A percentile compares a stretch with the other conserved stretches of the same genome.
Conservation (phyloP, 2,888 invertebrate genomes). For the Tetranychus truncatus region DNA sequence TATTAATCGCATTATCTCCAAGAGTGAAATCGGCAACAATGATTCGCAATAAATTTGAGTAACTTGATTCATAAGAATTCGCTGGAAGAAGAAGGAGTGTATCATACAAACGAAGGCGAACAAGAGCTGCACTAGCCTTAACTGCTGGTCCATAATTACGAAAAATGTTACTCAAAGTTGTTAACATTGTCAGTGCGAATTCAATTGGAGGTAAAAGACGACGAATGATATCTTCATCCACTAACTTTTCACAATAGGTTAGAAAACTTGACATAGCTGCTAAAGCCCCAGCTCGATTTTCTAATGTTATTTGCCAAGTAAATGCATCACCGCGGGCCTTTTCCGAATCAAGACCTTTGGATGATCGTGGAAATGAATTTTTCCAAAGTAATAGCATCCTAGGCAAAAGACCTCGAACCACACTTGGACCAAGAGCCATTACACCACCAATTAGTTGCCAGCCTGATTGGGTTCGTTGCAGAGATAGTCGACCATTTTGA, state of each 20-base stretch:
- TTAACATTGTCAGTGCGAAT: conserved; percentile 79
- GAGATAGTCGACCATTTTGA: conserved; percentile 81
- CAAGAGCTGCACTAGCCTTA: conserved; percentile 82
- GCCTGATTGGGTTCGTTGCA: conserved; percentile 87
- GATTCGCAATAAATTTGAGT: conserved; percentile 70
- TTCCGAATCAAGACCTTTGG: conserved; percentile 89
- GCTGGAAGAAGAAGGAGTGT: conserved; percentile 58
- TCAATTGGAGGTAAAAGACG: conserved; percentile 77
- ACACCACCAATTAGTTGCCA: conserved; percentile 93
- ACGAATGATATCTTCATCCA: conserved; percentile 75
- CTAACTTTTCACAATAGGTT: conserved; percentile 68
- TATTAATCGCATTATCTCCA: conserved; percentile 78
- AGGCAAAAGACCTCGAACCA: conserved; percentile 74
- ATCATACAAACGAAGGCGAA: conserved; percentile 76
- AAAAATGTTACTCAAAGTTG: conserved; percentile 63
- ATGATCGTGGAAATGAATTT: conserved; percentile 88
- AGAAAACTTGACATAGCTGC: conserved; percentile 88
- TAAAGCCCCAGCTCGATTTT: conserved; percentile 85
- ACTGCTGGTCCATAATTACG: conserved; percentile 76
- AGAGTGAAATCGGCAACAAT: conserved; percentile 82
- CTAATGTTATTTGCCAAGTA: conserved; percentile 96
- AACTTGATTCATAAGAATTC: conserved; percentile 60
- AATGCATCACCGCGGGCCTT: conserved; percentile 88
- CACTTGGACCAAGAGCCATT: conserved; percentile 79
- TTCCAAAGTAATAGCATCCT: conserved; percentile 87